These are phyloP conservation scores for Heliconius ismenius DNA, from an alignment of 2,888 invertebrate species.

Conservation along the genomic window DNA sequence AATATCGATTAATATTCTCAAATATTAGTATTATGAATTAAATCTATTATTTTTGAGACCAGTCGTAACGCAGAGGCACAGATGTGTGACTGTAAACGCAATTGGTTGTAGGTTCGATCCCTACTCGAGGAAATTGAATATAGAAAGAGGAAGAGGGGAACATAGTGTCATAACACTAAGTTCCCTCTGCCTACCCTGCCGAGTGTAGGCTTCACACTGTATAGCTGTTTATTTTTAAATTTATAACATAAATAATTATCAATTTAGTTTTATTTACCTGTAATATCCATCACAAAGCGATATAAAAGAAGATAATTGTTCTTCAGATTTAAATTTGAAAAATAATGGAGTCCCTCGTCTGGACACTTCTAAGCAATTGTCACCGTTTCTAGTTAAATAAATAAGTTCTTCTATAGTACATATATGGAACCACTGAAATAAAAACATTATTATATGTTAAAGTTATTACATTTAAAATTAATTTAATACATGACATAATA, in stretches of 20 bases:
- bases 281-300: slow-evolving; percentile 93
- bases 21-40: not conserved
- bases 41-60: not conserved
- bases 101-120: not conserved
- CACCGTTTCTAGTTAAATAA: slow-evolving; percentile 88
- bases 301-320: slow-evolving; percentile 88
- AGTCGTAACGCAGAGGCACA: not conserved
- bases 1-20: not conserved
- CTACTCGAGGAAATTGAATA: too few relatives aligned
- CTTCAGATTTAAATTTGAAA: slow-evolving; percentile 85
- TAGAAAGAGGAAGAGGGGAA: too few relatives aligned
- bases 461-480: not conserved
- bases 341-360: slow-evolving; percentile 90
- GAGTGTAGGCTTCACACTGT: too few relatives aligned
- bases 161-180: too few relatives aligned
- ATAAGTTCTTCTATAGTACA: slow-evolving; percentile 92
- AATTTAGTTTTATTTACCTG: slow-evolving; percentile 66
- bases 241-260: too few relatives aligned
- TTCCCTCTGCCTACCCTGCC: too few relatives aligned
- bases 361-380: slow-evolving; percentile 88
- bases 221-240: too few relatives aligned
- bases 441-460: slow-evolving; percentile 4
- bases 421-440: slow-evolving; percentile 85
- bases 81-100: too few relatives aligned
- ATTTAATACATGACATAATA: too few relatives aligned